Evolutionary conservation across 2,113 vertebrate genomes (phyloP).

Genomic region (Egretta garzetta): DNA sequence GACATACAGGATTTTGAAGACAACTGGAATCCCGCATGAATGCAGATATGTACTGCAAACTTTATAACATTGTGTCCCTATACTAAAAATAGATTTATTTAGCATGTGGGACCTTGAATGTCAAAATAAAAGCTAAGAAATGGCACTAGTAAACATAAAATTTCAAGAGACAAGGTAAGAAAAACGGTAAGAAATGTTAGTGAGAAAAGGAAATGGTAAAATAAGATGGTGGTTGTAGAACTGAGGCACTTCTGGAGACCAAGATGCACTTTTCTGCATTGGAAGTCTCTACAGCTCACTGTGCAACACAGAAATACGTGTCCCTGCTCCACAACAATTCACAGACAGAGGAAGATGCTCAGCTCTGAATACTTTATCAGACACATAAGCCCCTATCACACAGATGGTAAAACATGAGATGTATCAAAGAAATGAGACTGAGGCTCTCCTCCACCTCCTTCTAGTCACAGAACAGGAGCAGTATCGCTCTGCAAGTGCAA

Average conservation of each 20-base stretch:
- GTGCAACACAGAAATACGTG: neutral
- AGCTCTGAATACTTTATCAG: neutral
- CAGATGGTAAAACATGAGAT: too few relatives aligned
- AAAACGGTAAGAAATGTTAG: neutral
- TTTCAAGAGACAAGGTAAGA: neutral
- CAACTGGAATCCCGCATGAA: neutral
- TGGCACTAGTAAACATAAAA: neutral
- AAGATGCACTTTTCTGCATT: neutral
- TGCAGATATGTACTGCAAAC: neutral
- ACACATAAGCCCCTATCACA: fast-evolving
- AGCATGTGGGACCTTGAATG: neutral
- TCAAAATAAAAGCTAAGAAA: neutral
- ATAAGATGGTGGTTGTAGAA: neutral
- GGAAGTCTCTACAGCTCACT: neutral
- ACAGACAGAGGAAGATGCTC: neutral
- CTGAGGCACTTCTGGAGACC: neutral
- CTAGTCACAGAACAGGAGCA: neutral
- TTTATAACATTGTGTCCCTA: neutral
- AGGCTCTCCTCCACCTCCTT: neutral
- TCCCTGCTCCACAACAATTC: neutral
- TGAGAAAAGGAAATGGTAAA: neutral
- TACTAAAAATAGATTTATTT: neutral
- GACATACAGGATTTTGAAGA: neutral
- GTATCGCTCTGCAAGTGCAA: neutral
- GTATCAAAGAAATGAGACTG: neutral